Evolutionary conservation across 2,113 vertebrate species (phyloP).

Genomic region (Gobius niger): DNA sequence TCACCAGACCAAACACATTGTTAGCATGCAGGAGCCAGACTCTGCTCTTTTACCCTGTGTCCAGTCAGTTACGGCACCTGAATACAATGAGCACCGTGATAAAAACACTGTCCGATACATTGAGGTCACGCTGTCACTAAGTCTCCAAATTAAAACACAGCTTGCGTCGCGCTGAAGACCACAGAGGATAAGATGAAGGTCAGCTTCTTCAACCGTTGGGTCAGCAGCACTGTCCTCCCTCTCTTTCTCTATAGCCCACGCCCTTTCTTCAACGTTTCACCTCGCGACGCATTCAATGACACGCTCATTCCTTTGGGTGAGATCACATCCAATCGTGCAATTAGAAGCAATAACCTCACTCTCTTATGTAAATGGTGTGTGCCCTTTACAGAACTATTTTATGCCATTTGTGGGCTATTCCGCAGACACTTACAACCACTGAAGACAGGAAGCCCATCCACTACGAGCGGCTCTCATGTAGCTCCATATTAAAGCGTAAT

Average conservation of each 20-base stretch:
- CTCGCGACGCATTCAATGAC: constrained; percentile 45
- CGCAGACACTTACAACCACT: constrained; percentile 22
- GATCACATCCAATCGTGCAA: constrained; percentile 26
- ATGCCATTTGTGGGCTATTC: constrained; percentile 34
- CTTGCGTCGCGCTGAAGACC: constrained; percentile 34
- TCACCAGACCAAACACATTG: not conserved
- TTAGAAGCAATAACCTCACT: constrained; percentile 38
- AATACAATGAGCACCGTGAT: constrained; percentile 23
- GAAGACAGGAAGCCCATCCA: constrained; percentile 10
- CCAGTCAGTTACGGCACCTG: constrained; percentile 16
- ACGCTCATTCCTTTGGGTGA: constrained; percentile 23
- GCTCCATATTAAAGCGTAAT: constrained; percentile 48
- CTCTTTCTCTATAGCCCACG: constrained; percentile 35
- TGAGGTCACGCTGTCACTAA: constrained; percentile 7
- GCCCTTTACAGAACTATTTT: constrained; percentile 39
- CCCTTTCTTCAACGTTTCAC: constrained; percentile 34
- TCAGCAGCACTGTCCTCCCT: constrained; percentile 29
- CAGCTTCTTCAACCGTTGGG: constrained; percentile 39
- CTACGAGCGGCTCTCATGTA: constrained; percentile 39
- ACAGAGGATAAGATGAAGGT: constrained; percentile 46
- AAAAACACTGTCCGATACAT: constrained; percentile 21
- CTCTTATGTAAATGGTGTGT: constrained; percentile 43
- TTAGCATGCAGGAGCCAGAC: constrained; percentile 17
- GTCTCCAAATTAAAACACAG: constrained; percentile 35
- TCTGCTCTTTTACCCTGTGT: not conserved